Base-by-base conservation (phyloP, 2,888 invertebrate genomes). In the Villa cingulata region DNA sequence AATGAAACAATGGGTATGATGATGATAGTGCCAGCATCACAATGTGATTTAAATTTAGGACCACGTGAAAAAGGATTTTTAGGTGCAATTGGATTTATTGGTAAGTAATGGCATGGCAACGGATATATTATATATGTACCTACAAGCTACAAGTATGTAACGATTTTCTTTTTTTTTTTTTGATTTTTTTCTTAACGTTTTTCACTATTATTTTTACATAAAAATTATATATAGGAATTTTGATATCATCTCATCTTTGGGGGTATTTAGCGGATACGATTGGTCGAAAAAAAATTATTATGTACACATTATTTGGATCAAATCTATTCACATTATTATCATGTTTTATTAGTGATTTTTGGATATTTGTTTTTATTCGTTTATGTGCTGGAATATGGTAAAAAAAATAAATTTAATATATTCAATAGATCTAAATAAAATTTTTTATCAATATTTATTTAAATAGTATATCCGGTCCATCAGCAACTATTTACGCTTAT, bases 1-100 rank as follows among this genome's bases (percentile, higher is more conserved):
- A 76, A 80, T 65, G 81, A 81, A 66, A 80, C 78, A 14, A 71
- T 81, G 67, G 76, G 77, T 2, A 74, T 81, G 63, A 78, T 80
- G 48, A 80, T 80, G 56, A 75, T 83, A 43, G 73, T 78, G 45
- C 81, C 82, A 14, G 78, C 80, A 0, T 80, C 83, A 1, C 80
- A 81, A 64, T 83, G 83, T 55, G 83, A 83, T 61, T 71, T 83
- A 41, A 58, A 71, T 4, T 68, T 80, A 15, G 71, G 70, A 18
- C 66, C 78, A 46, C 62, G 69, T 40, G 73, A 78, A 54, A 75
- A 80, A 55, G 81, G 81, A 0, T 68, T 80, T 57, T 68, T 82
- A 41, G 76, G 78, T 44, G 78, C 80, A 9, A 76, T 79, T 49
- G 76, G 79, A 37, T 81, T 81, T 58, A 63, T 77, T 45, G 82